Evolutionary conservation across 2,113 vertebrate species (phyloP).

Genomic region (Apaloderma vittatum): DNA sequence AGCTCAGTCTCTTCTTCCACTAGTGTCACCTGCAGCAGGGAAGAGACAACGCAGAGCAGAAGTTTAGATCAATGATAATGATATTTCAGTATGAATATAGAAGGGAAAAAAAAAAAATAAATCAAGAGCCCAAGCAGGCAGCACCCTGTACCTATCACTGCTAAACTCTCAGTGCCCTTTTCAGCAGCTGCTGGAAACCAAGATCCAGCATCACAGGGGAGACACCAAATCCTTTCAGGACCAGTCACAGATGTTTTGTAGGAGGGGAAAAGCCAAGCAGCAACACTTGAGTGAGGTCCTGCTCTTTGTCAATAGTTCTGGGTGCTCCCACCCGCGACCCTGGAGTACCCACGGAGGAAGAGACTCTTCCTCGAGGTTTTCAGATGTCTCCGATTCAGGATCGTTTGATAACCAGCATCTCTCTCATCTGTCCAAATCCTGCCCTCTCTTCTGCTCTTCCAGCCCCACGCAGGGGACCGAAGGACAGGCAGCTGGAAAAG

Average conservation of each 20-base stretch:
- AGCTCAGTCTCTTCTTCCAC: neutral
- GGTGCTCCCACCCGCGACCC: neutral
- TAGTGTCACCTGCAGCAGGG: conserved; percentile 17
- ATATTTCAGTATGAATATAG: neutral
- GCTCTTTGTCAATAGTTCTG: neutral
- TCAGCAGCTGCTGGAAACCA: neutral
- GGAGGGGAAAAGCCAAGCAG: neutral
- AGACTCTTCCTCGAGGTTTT: neutral
- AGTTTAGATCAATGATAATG: neutral
- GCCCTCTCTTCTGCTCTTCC: neutral
- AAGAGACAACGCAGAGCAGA: neutral
- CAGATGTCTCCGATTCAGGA: neutral
- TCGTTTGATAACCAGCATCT: neutral
- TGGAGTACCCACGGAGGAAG: neutral
- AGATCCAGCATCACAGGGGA: neutral
- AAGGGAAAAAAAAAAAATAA: neutral
- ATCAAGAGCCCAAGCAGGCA: neutral
- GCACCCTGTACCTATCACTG: neutral
- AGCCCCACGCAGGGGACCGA: neutral
- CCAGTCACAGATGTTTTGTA: fast-evolving
- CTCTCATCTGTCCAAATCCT: neutral
- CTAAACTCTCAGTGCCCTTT: neutral
- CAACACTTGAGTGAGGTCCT: neutral
- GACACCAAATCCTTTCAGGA: neutral
- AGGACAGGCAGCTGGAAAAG: fast-evolving